These are phyloP conservation scores for Phocides pigmalion DNA, from an alignment of 1,140 invertebrate species.

Conservation along the genomic window DNA sequence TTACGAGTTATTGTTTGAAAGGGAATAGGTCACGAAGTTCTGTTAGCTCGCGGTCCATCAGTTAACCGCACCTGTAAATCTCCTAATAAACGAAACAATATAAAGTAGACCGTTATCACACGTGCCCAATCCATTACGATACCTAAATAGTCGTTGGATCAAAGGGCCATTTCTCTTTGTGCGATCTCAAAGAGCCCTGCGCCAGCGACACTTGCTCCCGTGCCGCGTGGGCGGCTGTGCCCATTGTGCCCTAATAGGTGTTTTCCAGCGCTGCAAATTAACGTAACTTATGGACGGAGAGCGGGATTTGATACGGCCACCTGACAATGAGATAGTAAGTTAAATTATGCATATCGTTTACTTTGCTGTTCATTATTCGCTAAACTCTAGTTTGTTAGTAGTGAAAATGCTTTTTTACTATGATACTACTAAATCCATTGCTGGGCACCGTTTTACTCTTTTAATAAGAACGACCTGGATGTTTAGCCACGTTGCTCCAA, in stretches of 20 bases:
- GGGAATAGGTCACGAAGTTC: too few species aligned
- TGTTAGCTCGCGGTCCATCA: too few species aligned
- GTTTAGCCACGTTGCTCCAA: too few species aligned
- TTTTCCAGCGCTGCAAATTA: constrained; percentile 28
- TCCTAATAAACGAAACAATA: too few species aligned
- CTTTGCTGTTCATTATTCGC: constrained; percentile 11
- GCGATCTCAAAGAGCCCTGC: background rate
- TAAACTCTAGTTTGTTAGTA: too few species aligned
- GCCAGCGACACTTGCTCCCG: constrained; percentile 5
- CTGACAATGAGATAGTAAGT: constrained; percentile 27
- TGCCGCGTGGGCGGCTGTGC: constrained; percentile 12
- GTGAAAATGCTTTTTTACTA: too few species aligned
- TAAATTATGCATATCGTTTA: constrained; percentile 26
- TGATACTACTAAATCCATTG: too few species aligned
- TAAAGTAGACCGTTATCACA: constrained; percentile 1
- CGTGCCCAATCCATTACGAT: constrained; percentile 2
- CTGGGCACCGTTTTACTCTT: too few species aligned
- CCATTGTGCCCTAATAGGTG: constrained; percentile 32
- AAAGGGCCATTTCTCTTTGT: constrained; percentile 18
- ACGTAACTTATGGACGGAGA: constrained; percentile 22
- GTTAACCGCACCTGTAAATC: too few species aligned
- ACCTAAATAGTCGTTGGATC: constrained; percentile 5
- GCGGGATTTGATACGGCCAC: constrained; percentile 24
- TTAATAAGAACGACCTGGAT: too few species aligned
- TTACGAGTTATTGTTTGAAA: too few species aligned